Evolutionary conservation across 2,113 vertebrate genomes (phyloP), one percentile per base, ranked within the genome.

Genomic region (Melanerpes aurifrons): DNA sequence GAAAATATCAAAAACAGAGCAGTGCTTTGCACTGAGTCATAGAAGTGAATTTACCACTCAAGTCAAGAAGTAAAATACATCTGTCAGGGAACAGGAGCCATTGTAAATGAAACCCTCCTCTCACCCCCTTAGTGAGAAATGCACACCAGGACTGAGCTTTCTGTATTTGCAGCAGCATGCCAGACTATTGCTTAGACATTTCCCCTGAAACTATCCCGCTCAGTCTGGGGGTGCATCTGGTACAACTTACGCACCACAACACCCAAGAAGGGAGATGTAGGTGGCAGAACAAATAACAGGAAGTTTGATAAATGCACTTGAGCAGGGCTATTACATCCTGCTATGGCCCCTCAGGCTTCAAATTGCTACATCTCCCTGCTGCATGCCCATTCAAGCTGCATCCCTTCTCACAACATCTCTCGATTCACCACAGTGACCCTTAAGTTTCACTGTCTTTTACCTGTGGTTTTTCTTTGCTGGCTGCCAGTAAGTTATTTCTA

Each of bases 251-350:
- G 69, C 59, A 48, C 47, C 78, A 26, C 31, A 25, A 12, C 53
- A 86, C 54, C 40, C 75, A 78, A 80, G 70, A 89, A 90, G 45
- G 66, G 72, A 89, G 72, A 89, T 47, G 93, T 68, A 95, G 76
- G 87, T 81, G 76, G 82, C 68, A 90, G 80, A 91, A 83, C 40
- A 91, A 93, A 85, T 69, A 91, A 91, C 89, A 93, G 89, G 84
- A 96, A 83, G 89, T 24, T 88, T 93, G 61, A 91, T 75, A 94
- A 89, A 48, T 4, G 6, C 15, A 1, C 32, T 48, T 73, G n/a
- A 90, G 62, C 1, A 6, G 22, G 45, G 28, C 40, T 77, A 28
- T 72, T 62, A 28, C 82, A 78, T 81, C 87, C 88, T 95, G 67
- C 84, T 75, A 48, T 50, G 28, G 22, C 29, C 68, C 68, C 64